These are phyloP conservation scores for Vimba vimba DNA, from an alignment of 2,113 vertebrate species.

Conservation along the genomic window DNA sequence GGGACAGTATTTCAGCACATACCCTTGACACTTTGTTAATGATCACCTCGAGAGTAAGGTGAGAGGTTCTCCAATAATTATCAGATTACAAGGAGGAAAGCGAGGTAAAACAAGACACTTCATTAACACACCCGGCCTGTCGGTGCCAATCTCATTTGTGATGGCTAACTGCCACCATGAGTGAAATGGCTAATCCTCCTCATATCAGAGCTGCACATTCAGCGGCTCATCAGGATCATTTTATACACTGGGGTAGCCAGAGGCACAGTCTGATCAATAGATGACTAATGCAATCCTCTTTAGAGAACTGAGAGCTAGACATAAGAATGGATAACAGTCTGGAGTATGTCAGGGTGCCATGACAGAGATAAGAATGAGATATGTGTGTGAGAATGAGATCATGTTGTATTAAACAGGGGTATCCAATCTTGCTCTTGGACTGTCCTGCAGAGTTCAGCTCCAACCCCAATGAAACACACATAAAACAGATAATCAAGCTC, in stretches of 20 bases:
- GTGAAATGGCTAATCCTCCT: conserved; percentile 60
- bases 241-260: conserved; percentile 55
- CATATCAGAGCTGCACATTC: conserved; percentile 55
- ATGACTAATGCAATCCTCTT: conserved; percentile 59
- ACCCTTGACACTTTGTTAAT: conserved; percentile 50
- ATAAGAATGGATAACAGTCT: conserved; percentile 34
- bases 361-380: conserved; percentile 7
- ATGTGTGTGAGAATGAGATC: background rate
- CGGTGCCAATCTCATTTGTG: conserved; percentile 59
- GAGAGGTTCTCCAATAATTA: conserved; percentile 59
- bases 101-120: conserved; percentile 62
- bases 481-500: no score
- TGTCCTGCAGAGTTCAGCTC: no score
- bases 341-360: conserved; percentile 5
- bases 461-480: no score
- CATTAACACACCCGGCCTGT: conserved; percentile 62
- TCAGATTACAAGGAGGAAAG: conserved; percentile 56
- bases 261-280: conserved; percentile 59
- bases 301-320: conserved; percentile 25
- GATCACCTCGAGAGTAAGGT: conserved; percentile 53
- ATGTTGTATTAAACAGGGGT: background rate
- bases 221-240: conserved; percentile 60
- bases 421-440: no score
- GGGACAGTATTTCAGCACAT: conserved; percentile 45
- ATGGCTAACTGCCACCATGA: conserved; percentile 56